phyloP scores from a whole-genome alignment of 2,113 vertebrate genomes.

The Limanda limanda region DNA sequence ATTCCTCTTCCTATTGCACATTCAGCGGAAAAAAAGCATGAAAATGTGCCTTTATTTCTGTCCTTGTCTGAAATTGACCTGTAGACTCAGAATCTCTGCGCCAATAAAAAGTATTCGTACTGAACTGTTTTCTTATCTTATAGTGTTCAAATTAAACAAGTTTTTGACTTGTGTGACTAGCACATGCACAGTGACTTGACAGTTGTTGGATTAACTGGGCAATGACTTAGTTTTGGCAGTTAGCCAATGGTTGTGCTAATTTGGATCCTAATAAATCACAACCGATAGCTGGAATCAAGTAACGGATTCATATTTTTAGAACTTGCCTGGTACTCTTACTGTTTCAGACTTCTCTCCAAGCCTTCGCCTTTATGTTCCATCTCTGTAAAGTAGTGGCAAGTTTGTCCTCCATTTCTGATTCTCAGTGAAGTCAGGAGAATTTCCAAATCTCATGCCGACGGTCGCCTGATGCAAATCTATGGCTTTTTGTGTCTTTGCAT shows the following conservation, averaged over 20 bases:
- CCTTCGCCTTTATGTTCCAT: not conserved
- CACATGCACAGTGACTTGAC: not conserved
- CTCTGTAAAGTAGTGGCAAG: too few species aligned
- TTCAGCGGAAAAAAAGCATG: not conserved
- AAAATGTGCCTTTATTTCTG: too few species aligned
- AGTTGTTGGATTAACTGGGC: not conserved
- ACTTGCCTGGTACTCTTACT: not conserved
- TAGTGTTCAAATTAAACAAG: not conserved
- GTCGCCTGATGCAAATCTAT: too few species aligned
- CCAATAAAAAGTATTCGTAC: slow-evolving; percentile 24
- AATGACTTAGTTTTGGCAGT: not conserved
- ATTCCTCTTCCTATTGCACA: not conserved
- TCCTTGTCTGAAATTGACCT: not conserved
- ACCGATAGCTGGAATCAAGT: not conserved
- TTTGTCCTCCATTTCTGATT: too few species aligned
- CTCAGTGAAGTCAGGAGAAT: too few species aligned
- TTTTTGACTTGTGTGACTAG: not conserved
- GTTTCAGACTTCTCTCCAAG: too few species aligned
- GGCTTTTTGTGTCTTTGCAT: too few species aligned
- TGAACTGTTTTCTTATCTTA: not conserved
- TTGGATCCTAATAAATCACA: not conserved
- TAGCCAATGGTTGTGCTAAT: not conserved
- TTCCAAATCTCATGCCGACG: too few species aligned
- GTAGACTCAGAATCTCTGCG: not conserved
- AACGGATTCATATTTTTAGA: not conserved